Base-by-base conservation (phyloP, 1,140 invertebrate species). In the Drosophila rhopaloa region DNA sequence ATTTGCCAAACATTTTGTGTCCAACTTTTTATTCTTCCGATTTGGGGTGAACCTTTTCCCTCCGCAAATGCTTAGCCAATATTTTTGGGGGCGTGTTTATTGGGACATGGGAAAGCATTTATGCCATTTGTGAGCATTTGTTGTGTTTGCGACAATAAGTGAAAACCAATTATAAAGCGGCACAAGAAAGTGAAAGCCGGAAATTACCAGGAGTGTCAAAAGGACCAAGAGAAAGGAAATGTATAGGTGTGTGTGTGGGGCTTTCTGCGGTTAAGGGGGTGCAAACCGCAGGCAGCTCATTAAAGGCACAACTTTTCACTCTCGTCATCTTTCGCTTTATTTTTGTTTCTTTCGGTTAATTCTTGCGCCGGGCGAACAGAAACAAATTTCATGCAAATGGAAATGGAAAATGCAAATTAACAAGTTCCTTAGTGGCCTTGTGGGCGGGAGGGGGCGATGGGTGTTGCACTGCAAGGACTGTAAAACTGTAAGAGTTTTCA, bases 121-220 rank as follows among this genome's bases (percentile, higher is more conserved):
- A 63, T 79, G 80, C 71, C 81, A 78, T 81, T 81, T 50, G 60
- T 46, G 41, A 62, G 73, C 55, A 67, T 76, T 73, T 72, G 75
- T 47, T 76, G 75, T 79, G 82, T 53, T 73, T 76, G 59, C 79
- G 71, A 76, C 66, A 86, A 79, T 66, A 73, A 79, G 55, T 35
- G 60, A 73, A 83, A 80, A 63, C 47, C 84, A 80, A 88, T 86
- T 86, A 86, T 81, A 81, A 80, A 71, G 43, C 57, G 66, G 40
- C 70, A 61, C 44, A 55, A 48, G 59, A 85, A 81, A 74, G 68
- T 71, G 54, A 86, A 60, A 66, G 56, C 74, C 78, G 82, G 74
- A 81, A 85, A 85, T 85, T 79, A 68, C 54, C 61, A 57, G 19
- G 71, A 44, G 72, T 75, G 70, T 74, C 43, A 75, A 48, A 63